Conservation (phyloP, 2,888 invertebrate species). For the Zele albiditarsus region DNA sequence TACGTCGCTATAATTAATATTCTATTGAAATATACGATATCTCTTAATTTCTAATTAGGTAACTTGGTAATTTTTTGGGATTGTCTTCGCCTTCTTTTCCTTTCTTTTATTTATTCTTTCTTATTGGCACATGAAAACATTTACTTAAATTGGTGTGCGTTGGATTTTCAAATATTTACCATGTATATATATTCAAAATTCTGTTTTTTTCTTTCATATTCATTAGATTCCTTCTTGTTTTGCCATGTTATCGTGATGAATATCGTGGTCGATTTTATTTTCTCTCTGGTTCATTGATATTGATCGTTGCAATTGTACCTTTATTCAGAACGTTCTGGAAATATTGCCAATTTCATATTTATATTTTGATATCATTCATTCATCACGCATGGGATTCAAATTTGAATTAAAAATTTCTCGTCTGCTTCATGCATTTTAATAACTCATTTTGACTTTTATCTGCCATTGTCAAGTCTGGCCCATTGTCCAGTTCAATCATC, state of each 20-base stretch:
- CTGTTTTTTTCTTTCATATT: neutral
- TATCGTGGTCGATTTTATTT: neutral
- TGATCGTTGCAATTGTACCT: neutral
- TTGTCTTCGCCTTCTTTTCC: conserved; percentile 31
- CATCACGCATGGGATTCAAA: neutral
- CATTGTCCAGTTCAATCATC: neutral
- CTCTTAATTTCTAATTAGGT: conserved; percentile 26
- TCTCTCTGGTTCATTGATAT: neutral
- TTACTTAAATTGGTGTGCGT: neutral
- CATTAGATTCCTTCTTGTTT: neutral
- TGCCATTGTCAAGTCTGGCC: neutral
- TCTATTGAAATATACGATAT: neutral
- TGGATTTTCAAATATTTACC: neutral
- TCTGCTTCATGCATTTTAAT: neutral
- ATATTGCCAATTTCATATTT: neutral
- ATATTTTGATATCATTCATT: neutral
- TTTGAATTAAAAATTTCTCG: neutral
- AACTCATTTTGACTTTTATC: neutral
- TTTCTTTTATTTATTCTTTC: neutral
- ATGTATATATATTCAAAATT: neutral
- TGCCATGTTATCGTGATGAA: neutral
- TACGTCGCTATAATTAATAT: neutral
- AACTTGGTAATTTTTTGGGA: conserved; percentile 34
- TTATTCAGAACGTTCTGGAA: neutral
- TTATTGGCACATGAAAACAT: neutral